Base-by-base conservation (phyloP, 2,113 vertebrate species). In the Protobothrops mucrosquamatus region DNA sequence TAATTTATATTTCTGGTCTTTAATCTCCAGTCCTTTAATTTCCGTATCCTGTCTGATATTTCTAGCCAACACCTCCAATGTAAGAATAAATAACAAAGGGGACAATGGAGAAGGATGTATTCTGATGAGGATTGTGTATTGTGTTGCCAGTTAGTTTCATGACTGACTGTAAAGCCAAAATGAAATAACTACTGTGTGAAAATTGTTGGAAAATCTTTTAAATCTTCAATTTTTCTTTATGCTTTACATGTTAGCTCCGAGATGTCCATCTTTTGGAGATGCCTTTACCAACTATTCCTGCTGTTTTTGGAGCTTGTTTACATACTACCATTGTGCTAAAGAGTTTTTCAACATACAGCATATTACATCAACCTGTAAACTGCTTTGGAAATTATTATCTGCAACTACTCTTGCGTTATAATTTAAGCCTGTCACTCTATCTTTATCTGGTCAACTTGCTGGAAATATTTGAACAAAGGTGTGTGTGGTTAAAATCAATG, bases 261-360 rank as follows among this genome's bases (percentile, higher is more conserved):
- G 95, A 98, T 0, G 97, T 98, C 91, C 99, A 99, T 96, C 97
- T 99, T 96, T 95, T 98, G 93, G 97, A 97, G 93, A 97, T 97
- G 85, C 97, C 98, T 23, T 97, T 98, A 93, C 96, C 96, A 0
- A 97, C 97, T 91, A 96, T 97, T 54, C 96, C 97, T 93, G 97
- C 97, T 90, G 97, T 98, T 69, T 98, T 99, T 14, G 98, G 98
- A 85, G 95, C 97, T 57, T 99, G 99, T 89, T 97, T 99, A 55
- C 97, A 96, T 91, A 98, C 98, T 95, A 97, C 90, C 1, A 15
- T 99, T 88, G 96, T 93, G 69, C 94, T 99, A 74, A 97, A 95
- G 3, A 64, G 96, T 93, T 99, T 98, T 96, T 99, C 98, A 89
- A 93, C 94, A 20, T 94, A 98, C 29, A 97, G 94, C n/a, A 89